Evolutionary conservation across 2,113 vertebrate genomes (phyloP).

Genomic region (Dascyllus trimaculatus): DNA sequence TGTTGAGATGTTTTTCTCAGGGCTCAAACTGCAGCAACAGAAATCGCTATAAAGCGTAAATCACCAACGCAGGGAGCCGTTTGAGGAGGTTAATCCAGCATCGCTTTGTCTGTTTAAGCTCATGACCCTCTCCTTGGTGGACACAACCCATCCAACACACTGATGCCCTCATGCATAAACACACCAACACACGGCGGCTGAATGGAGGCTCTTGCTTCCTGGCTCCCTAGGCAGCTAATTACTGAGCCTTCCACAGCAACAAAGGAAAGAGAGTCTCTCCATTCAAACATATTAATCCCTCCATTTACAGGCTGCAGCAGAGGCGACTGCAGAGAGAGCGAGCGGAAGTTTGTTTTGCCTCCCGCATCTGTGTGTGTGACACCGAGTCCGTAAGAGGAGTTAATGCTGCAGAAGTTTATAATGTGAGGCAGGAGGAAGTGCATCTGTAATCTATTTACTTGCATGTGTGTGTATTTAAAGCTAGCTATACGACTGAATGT

Average conservation of each 20-base stretch:
- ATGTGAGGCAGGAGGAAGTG: constrained; percentile 4
- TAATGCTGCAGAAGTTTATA: constrained; percentile 19
- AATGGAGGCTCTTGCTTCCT: constrained; percentile 54
- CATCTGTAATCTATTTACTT: constrained; percentile 7
- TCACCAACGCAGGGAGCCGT: constrained; percentile 29
- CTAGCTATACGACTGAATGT: not conserved
- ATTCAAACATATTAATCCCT: constrained; percentile 67
- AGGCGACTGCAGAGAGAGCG: constrained; percentile 31
- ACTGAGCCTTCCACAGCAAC: constrained; percentile 55
- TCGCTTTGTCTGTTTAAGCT: constrained; percentile 64
- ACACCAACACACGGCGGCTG: constrained; percentile 24
- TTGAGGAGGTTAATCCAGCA: constrained; percentile 61
- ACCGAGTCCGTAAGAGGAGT: not conserved
- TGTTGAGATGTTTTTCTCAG: constrained; percentile 20
- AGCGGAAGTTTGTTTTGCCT: constrained; percentile 30
- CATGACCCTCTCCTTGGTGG: constrained; percentile 58
- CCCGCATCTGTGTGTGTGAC: constrained; percentile 18
- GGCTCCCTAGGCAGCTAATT: constrained; percentile 67
- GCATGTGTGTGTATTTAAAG: not conserved
- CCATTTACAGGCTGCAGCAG: constrained; percentile 52
- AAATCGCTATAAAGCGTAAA: constrained; percentile 48
- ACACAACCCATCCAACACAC: constrained; percentile 25
- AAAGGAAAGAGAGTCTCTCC: constrained; percentile 58
- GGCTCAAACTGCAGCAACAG: constrained; percentile 37
- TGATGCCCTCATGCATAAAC: constrained; percentile 28